phyloP scores from a whole-genome alignment of 2,797 vertebrate species.

The Botia almorhae region DNA sequence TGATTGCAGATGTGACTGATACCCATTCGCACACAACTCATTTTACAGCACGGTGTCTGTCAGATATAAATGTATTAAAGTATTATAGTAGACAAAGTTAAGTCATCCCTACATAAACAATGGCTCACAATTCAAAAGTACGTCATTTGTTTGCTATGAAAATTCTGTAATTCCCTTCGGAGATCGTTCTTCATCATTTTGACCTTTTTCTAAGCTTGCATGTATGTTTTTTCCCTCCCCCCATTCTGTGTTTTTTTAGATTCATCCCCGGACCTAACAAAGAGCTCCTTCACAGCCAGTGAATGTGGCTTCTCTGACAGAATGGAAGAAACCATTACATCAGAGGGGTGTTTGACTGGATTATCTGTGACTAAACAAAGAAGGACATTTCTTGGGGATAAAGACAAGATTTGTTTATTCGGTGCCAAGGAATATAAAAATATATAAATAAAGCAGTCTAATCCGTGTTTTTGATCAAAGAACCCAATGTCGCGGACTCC shows the following conservation, averaged over 20 bases:
- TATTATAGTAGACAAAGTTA: neutral
- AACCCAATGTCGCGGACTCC: slow-evolving; percentile 72
- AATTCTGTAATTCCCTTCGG: slow-evolving; percentile 63
- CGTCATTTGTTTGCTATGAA: slow-evolving; percentile 53
- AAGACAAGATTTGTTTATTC: slow-evolving; percentile 70
- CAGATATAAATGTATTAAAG: neutral
- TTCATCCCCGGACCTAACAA: slow-evolving; percentile 97
- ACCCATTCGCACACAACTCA: neutral
- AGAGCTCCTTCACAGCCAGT: slow-evolving; percentile 69
- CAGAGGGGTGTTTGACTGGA: slow-evolving; percentile 86
- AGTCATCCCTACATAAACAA: neutral
- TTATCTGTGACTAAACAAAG: slow-evolving; percentile 79
- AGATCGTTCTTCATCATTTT: slow-evolving; percentile 66
- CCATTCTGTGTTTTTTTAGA: slow-evolving; percentile 78
- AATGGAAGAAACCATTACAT: slow-evolving; percentile 84
- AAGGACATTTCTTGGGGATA: slow-evolving; percentile 68
- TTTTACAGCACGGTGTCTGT: neutral
- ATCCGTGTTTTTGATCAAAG: slow-evolving; percentile 76
- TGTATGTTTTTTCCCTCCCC: slow-evolving; percentile 70
- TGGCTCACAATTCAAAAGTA: slow-evolving; percentile 65
- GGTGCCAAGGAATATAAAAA: slow-evolving; percentile 75
- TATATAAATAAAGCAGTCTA: slow-evolving; percentile 64
- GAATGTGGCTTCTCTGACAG: slow-evolving; percentile 73
- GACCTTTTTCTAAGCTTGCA: slow-evolving; percentile 72
- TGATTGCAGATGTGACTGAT: neutral